Evolutionary conservation across 35 echinoderm and acorn worm species (phyloP).

Genomic region (Diadema setosum): DNA sequence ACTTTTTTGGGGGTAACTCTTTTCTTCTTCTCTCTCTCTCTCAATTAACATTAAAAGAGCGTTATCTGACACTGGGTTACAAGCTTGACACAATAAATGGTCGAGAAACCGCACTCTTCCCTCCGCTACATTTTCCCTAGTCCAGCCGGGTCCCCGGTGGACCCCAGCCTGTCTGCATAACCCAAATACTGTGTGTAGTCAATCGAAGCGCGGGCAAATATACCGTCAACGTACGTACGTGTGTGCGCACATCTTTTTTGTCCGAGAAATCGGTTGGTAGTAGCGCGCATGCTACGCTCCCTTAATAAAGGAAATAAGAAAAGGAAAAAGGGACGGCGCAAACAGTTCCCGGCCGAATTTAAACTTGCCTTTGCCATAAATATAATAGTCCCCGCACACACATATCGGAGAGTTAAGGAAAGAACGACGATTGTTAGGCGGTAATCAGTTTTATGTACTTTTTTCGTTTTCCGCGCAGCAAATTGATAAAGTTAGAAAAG

Average conservation of each 20-base stretch:
- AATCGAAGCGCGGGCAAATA: neutral
- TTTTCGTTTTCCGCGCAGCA: no score
- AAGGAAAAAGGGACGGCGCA: neutral
- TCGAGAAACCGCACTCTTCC: constrained; percentile 1
- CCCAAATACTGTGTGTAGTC: neutral
- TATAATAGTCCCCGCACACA: neutral
- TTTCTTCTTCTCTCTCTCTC: neutral
- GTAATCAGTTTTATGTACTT: no score
- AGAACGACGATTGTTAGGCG: no score
- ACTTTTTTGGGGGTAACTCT: neutral
- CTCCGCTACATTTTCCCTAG: neutral
- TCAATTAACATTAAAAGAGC: neutral
- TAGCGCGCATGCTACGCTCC: neutral
- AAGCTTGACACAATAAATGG: constrained; percentile 14
- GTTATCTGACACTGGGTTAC: constrained; percentile 13
- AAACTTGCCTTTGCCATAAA: neutral
- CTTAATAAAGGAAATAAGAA: neutral
- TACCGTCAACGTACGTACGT: neutral
- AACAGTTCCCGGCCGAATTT: constrained; percentile 5
- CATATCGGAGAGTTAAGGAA: neutral
- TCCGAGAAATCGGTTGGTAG: neutral
- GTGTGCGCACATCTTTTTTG: constrained; percentile 5
- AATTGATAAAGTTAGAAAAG: no score
- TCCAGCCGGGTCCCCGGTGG: neutral
- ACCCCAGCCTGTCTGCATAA: neutral